Evolutionary conservation across 37 sponge, comb jelly and placozoan species (phyloP), one percentile per base, ranked within the genome.

Genomic region (Halisarca cf. caerulea): DNA sequence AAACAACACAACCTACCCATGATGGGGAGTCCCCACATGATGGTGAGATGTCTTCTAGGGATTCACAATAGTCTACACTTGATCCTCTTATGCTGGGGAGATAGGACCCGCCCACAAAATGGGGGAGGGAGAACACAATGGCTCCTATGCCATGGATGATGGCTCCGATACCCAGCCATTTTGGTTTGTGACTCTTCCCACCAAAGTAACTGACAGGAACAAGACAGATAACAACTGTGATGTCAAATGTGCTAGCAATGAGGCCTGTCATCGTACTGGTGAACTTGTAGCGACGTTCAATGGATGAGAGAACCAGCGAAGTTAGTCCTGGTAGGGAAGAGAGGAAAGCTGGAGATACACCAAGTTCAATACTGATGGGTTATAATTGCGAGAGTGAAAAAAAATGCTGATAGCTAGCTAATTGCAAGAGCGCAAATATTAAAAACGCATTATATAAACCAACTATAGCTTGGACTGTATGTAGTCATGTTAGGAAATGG

Each of bases 171-270:
- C 93, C 93, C 42, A 95, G 80, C 90, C 88, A 92, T 25, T 86
- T 69, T 7, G 93, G 93, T 59, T 95, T 95, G 83, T 95, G 93
- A 20, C 91, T 82, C 33, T 78, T 74, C 54, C 93, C 95, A 18
- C 93, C 95, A 79, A 92, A 92, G 59, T 95, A 92, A 86, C 91
- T 95, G 80, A 88, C 84, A 64, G 89, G 83, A 21, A 89, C 41
- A 14, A 89, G 72, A n/a, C 79, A 80, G 15, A 89, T 55, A 7
- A 88, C 69, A 2, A 89, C 91, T 8, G 88, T 59, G 20, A 85
- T 78, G 47, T 95, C 95, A 54, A 88, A 92, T 0, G 88, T 82
- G 58, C 80, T 86, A 45, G 92, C 85, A 41, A 91, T 87, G 38
- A 88, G 30, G 14, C 92, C 92, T 37, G 89, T 58, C 8, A 68